phyloP scores from a whole-genome alignment of 92 coral and sea anemone species.

The Diadumene lineata region DNA sequence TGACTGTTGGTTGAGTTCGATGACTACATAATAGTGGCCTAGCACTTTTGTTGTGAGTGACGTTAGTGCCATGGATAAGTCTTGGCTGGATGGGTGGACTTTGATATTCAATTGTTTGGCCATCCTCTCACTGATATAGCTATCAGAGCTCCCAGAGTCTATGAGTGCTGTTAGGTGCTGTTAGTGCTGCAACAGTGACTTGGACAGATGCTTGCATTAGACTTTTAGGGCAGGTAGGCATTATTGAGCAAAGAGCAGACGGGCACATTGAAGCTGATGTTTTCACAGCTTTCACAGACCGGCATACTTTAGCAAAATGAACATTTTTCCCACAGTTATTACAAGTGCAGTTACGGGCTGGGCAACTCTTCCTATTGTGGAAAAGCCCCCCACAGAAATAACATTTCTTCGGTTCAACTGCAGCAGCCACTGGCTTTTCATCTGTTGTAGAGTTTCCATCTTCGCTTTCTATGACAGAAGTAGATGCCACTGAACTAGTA shows the following conservation, averaged over 20 bases:
- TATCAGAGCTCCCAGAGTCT: conserved; percentile 58
- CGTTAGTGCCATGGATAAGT: conserved; percentile 50
- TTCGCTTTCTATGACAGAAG: conserved; percentile 1
- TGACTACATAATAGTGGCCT: conserved; percentile 32
- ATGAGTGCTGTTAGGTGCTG: conserved; percentile 51
- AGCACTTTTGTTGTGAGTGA: conserved; percentile 19
- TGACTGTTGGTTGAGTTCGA: conserved; percentile 27
- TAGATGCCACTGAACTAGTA: conserved; percentile 2
- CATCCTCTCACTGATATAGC: conserved; percentile 46
- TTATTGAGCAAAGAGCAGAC: conserved; percentile 57
- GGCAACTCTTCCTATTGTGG: conserved; percentile 37
- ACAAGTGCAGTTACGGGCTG: conserved; percentile 31
- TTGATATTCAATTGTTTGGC: conserved; percentile 29
- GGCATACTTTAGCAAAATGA: conserved; percentile 44
- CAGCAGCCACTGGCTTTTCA: conserved; percentile 5
- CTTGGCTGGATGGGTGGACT: conserved; percentile 32
- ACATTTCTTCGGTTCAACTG: conserved; percentile 23
- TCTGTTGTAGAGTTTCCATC: conserved; percentile 18
- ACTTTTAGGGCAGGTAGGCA: conserved; percentile 32
- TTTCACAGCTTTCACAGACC: conserved; percentile 24
- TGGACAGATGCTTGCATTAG: conserved; percentile 37
- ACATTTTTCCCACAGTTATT: conserved; percentile 40
- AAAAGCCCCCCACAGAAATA: conserved; percentile 39
- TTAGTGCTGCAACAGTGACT: conserved; percentile 23
- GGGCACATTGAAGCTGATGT: conserved; percentile 56